Evolutionary conservation across 1,140 invertebrate genomes (phyloP), one percentile per base, ranked within the genome.

Genomic region (Gonatopus flavifemur): DNA sequence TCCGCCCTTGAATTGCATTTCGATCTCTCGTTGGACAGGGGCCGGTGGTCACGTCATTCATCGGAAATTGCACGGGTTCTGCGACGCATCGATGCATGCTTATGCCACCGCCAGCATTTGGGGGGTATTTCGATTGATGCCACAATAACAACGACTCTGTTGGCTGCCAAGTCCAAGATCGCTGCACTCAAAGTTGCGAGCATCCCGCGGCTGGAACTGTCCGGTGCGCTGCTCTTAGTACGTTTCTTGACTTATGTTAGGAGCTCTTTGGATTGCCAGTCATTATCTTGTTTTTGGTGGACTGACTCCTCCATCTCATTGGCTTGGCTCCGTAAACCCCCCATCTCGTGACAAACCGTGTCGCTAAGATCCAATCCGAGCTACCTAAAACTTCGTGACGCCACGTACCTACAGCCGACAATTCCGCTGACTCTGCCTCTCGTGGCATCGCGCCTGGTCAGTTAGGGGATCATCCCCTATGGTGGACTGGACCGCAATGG

Each of bases 401-500:
- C 15, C 32, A 33, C 32, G 32, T 33, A 4, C 32, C 7, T 33
- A n/a, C 32, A 15, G 32, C 10, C 9, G 5, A 33, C n/a, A 33
- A 33, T 13, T 4, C 32, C 5, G 6, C 32, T 13, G 32, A 33
- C 13, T 7, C 32, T 5, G 5, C 15, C 5, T 33, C 32, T 8
- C 32, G 32, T 7, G 32, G n/a, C 15, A 16, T 40, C 7, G 1
- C 36, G 3, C n/a, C 43, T 0, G 37, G 42, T 10, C 32, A 36
- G 18, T 15, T 55, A 1, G n/a, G 24, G n/a, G 7, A 10, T 2
- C 9, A 30, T 3, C 18, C 46, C 3, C 0, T 21, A 6, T 55
- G 53, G 53, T 47, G 53, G 48, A 37, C 50, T 28, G 48, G 47
- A 2, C 48, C 53, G 12, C 15, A 15, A 15, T 55, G 52, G 52